A percentile compares a stretch with the other conserved stretches of the same genome.
These are phyloP conservation scores for Rhinogobius similis DNA, from an alignment of 2,113 vertebrate genomes.

Conservation along the genomic window DNA sequence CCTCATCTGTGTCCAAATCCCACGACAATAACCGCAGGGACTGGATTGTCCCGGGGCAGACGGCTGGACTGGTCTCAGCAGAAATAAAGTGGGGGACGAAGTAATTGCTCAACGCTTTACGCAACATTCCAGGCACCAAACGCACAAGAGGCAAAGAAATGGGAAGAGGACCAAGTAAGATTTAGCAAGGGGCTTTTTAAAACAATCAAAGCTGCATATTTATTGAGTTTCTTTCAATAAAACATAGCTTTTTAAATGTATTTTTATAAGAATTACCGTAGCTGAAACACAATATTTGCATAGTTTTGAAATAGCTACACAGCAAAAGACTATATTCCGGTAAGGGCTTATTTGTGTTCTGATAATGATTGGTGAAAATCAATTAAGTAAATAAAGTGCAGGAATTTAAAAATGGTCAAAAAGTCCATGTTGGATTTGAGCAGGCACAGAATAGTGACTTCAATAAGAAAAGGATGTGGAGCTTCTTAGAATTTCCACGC, in stretches of 20 bases:
- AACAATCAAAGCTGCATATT: not conserved
- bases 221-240: not conserved
- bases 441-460: not conserved
- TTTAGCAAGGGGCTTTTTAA: not conserved
- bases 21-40: not conserved
- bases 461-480: no score
- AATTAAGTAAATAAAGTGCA: conserved; percentile 45
- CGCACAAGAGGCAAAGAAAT: not conserved
- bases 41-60: not conserved
- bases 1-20: conserved; percentile 9
- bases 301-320: not conserved
- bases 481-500: no score
- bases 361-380: conserved; percentile 59
- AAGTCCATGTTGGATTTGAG: not conserved
- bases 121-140: not conserved
- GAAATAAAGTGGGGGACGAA: conserved; percentile 4
- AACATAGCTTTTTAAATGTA: conserved; percentile 3
- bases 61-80: conserved; percentile 10
- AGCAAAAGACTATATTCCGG: conserved; percentile 24
- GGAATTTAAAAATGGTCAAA: not conserved
- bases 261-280: not conserved
- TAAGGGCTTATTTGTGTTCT: conserved; percentile 37
- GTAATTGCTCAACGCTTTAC: conserved; percentile 51
- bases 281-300: not conserved
- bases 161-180: not conserved